Evolutionary conservation across 2,888 invertebrate species (phyloP).

Genomic region (Andrena chrysosceles): DNA sequence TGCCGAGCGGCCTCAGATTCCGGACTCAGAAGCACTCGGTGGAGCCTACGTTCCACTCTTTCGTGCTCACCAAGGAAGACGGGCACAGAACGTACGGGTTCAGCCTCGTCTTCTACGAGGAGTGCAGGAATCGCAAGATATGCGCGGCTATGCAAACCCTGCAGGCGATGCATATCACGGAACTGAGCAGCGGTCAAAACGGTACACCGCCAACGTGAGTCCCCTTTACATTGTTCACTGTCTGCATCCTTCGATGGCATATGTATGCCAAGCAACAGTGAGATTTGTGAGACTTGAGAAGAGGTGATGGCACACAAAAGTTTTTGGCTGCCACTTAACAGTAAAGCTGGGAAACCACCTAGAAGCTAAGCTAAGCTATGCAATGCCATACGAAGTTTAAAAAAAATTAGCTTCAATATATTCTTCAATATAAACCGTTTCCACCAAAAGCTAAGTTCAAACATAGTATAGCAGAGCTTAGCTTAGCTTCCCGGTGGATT

Average conservation of each 20-base stretch:
- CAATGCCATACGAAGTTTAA: too few relatives aligned
- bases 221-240: slow-evolving; percentile 10
- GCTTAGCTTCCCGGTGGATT: too few relatives aligned
- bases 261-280: background rate
- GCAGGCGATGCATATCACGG: slow-evolving; percentile 96
- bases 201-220: slow-evolving; percentile 83
- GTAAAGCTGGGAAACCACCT: too few relatives aligned
- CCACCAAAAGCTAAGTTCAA: too few relatives aligned
- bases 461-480: too few relatives aligned
- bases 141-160: slow-evolving; percentile 98
- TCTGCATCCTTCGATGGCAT: background rate
- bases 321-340: too few relatives aligned
- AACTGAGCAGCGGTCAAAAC: slow-evolving; percentile 92
- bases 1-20: slow-evolving; percentile 97
- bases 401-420: too few relatives aligned
- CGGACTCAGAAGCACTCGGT: slow-evolving; percentile 96
- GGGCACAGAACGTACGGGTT: slow-evolving; percentile 97
- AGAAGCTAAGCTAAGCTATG: too few relatives aligned
- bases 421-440: too few relatives aligned
- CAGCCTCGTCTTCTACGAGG: slow-evolving; percentile 98
- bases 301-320: too few relatives aligned
- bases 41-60: slow-evolving; percentile 97
- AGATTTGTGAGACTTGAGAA: background rate
- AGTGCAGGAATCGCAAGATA: slow-evolving; percentile 96
- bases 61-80: slow-evolving; percentile 98